A percentile compares a stretch with the other conserved stretches of the same genome.
phyloP scores from a whole-genome alignment of 2,888 invertebrate species.

The Eilema caniola region DNA sequence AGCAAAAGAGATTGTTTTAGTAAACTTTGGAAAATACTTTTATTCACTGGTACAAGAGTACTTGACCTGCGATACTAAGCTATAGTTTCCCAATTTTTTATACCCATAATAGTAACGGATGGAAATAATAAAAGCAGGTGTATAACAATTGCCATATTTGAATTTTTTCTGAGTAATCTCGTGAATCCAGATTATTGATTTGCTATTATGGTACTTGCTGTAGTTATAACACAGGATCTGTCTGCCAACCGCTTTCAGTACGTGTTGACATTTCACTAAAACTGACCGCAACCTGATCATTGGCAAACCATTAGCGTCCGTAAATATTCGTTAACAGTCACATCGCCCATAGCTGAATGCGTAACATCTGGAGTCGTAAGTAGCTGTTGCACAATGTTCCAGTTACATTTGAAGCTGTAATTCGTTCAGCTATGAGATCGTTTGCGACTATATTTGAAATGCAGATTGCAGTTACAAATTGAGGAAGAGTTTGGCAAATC shows the following conservation, averaged over 20 bases:
- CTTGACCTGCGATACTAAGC: background rate
- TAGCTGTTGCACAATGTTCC: slow-evolving; percentile 53
- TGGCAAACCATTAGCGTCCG: slow-evolving; percentile 47
- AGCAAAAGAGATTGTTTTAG: background rate
- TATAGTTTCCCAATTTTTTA: background rate
- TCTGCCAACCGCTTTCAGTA: background rate
- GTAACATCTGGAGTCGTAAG: slow-evolving; percentile 55
- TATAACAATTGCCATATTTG: background rate
- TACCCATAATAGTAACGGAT: background rate
- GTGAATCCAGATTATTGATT: background rate
- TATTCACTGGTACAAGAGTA: background rate
- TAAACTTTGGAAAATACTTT: background rate
- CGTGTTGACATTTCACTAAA: slow-evolving; percentile 26
- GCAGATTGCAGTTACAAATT: background rate
- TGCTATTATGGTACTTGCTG: background rate
- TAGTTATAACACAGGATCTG: background rate
- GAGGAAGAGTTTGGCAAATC: background rate
- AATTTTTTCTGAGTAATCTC: background rate
- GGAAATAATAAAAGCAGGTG: background rate
- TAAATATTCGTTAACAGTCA: slow-evolving; percentile 55
- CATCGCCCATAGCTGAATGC: slow-evolving; percentile 51
- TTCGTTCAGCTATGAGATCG: slow-evolving; percentile 56
- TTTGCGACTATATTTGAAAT: slow-evolving; percentile 1
- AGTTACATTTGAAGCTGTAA: slow-evolving; percentile 49
- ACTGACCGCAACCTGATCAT: slow-evolving; percentile 52